Percentiles rank a stretch among this genome's conserved stretches.
Evolutionary conservation across 1,140 invertebrate genomes (phyloP).

Genomic region (Dysdera silvatica): DNA sequence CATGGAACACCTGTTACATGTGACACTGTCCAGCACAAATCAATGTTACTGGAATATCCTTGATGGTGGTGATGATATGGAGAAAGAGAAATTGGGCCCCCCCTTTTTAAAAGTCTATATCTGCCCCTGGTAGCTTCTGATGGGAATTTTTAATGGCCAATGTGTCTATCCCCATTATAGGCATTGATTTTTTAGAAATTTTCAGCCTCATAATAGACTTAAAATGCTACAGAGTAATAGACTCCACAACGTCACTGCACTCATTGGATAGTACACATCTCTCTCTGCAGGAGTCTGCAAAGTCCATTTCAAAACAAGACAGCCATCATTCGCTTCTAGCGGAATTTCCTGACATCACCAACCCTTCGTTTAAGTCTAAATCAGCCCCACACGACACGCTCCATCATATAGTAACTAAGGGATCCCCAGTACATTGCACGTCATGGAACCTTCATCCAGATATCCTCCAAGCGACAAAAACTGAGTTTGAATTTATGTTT

Average conservation of each 20-base stretch:
- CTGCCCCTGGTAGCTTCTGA: background rate
- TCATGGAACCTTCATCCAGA: background rate
- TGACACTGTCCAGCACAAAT: too few species aligned
- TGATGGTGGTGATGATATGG: conserved; percentile 24
- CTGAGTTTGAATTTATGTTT: conserved; percentile 14
- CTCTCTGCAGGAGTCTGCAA: background rate
- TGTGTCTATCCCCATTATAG: conserved; percentile 15
- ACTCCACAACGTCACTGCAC: background rate
- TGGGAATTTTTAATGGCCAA: conserved; percentile 13
- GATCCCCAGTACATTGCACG: conserved; percentile 4
- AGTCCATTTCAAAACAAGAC: background rate
- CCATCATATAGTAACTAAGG: conserved; percentile 21
- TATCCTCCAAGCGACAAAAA: conserved; percentile 3
- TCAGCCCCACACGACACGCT: conserved; percentile 5
- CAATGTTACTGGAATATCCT: too few species aligned
- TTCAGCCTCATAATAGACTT: conserved; percentile 4
- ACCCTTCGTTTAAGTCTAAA: background rate
- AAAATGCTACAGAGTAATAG: background rate
- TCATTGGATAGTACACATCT: background rate
- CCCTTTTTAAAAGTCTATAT: too few species aligned
- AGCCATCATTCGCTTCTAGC: background rate
- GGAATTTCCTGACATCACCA: conserved; percentile 8
- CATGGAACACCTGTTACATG: too few species aligned
- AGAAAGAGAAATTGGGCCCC: too few species aligned
- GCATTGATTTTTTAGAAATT: conserved; percentile 12